Evolutionary conservation across 2,888 invertebrate species (phyloP).

Genomic region (Dynastes grantii): DNA sequence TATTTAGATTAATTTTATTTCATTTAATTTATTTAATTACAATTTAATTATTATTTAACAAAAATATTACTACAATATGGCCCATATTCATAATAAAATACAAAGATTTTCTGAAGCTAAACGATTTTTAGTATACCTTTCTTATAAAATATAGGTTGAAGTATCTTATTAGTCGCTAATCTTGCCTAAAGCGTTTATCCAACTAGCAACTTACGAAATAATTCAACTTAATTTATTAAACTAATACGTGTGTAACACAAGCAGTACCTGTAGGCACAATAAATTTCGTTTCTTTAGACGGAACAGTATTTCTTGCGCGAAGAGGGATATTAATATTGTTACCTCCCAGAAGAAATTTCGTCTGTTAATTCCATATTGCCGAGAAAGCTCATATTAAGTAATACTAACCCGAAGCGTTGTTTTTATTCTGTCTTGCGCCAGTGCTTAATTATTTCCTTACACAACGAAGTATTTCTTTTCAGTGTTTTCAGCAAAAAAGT

Average conservation of each 20-base stretch:
- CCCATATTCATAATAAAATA: too few species aligned
- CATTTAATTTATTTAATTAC: too few species aligned
- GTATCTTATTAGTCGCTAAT: too few species aligned
- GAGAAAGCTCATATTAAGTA: constrained; percentile 12
- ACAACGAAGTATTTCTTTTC: background rate
- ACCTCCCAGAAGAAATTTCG: constrained; percentile 11
- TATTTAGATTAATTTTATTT: too few species aligned
- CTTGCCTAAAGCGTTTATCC: background rate
- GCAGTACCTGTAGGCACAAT: background rate
- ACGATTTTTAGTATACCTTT: too few species aligned
- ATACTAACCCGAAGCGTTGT: background rate
- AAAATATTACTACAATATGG: too few species aligned
- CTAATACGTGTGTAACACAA: background rate
- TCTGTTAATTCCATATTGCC: constrained; percentile 14
- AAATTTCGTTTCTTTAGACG: constrained; percentile 9
- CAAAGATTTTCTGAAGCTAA: too few species aligned
- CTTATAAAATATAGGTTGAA: too few species aligned
- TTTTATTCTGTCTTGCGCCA: background rate
- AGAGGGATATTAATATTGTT: constrained; percentile 30
- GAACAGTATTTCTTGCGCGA: background rate
- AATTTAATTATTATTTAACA: too few species aligned
- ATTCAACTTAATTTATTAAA: background rate
- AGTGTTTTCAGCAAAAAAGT: background rate
- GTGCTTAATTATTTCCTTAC: constrained; percentile 27
- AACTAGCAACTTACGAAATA: background rate